These are phyloP conservation scores for Amblyraja radiata DNA, from an alignment of 2,797 vertebrate genomes.

Conservation along the genomic window DNA sequence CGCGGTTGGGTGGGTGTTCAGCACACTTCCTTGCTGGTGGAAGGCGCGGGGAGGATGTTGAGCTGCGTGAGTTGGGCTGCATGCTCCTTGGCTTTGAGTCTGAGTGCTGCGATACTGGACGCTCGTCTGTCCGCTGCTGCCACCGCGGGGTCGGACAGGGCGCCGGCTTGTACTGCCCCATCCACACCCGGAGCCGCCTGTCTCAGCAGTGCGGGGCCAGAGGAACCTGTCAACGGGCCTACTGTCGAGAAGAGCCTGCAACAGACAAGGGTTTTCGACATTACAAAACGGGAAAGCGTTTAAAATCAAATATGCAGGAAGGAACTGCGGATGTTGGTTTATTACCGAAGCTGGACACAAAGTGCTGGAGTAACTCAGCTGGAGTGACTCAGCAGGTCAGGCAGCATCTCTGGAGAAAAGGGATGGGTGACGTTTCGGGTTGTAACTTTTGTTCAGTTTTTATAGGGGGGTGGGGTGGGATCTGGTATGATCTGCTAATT, in stretches of 20 bases:
- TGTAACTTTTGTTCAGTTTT: no score
- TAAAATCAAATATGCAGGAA: background rate
- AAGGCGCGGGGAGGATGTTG: constrained; percentile 83
- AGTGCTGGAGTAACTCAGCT: no score
- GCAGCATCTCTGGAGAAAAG: no score
- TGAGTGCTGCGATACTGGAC: constrained; percentile 90
- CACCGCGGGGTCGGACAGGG: constrained; percentile 75
- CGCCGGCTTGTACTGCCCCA: constrained; percentile 68
- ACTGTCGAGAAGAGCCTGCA: constrained; percentile 91
- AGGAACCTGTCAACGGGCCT: constrained; percentile 87
- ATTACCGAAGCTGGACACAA: no score
- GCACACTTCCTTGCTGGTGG: constrained; percentile 95
- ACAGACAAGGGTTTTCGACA: constrained; percentile 40
- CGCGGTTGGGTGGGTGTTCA: constrained; percentile 53
- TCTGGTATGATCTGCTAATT: background rate
- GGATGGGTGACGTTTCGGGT: no score
- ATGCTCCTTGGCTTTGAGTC: constrained; percentile 97
- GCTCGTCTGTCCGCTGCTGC: constrained; percentile 81
- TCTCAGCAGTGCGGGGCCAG: constrained; percentile 81
- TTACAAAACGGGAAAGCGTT: constrained; percentile 3
- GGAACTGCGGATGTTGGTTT: no score
- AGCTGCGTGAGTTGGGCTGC: constrained; percentile 96
- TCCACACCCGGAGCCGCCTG: constrained; percentile 79
- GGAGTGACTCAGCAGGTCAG: no score
- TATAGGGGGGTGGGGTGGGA: no score